Evolutionary conservation across 2,797 vertebrate genomes (phyloP), one percentile per base, ranked within the genome.

Genomic region (Pangasius larnaudii): DNA sequence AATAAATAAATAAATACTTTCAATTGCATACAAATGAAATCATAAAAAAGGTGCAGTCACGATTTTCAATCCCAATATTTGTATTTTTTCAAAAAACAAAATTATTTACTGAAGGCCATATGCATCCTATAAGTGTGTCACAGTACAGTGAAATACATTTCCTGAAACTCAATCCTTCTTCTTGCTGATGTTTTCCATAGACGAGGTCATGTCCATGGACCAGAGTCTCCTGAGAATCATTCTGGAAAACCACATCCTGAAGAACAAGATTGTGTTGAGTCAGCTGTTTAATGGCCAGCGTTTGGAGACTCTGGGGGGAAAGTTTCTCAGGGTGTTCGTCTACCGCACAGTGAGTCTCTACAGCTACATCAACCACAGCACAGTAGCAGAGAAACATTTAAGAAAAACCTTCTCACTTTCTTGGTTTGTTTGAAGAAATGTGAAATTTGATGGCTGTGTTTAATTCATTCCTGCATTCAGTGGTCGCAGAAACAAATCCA

Each of bases 201-300:
- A 97, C 92, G 97, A 99, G 16, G 96, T 97, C 19, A 94, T 99
- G 94, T 92, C 93, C 67, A 97, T 98, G 95, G 98, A 99, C 92
- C 97, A 99, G 89, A 94, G 96, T 0, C 18, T 95, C 77, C 96
- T 99, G 58, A 98, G 75, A 93, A 88, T 95, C 5, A 97, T 99
- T 91, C 93, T 99, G 86, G 97, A 99, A 94, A 99, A 96, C 93
- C 99, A 99, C 90, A 95, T 99, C 88, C 89, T 99, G 92, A 99
- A 98, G 93, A 94, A 92, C 13, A 99, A 98, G 94, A 61, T 99
- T 86, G 94, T 95, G 5, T 96, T 99, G 69, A 97, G 95, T 86
- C 94, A 98, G 88, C 91, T 99, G 85, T 99, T 97, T 94, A 99
- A 98, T 39, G 99, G 98, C 82, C 98, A 99, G 91, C 94, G 89